Percentiles rank a stretch among this genome's conserved stretches.
These are phyloP conservation scores for Zygothrica quintamaculata DNA, from an alignment of 2,888 invertebrate species.

Conservation along the genomic window DNA sequence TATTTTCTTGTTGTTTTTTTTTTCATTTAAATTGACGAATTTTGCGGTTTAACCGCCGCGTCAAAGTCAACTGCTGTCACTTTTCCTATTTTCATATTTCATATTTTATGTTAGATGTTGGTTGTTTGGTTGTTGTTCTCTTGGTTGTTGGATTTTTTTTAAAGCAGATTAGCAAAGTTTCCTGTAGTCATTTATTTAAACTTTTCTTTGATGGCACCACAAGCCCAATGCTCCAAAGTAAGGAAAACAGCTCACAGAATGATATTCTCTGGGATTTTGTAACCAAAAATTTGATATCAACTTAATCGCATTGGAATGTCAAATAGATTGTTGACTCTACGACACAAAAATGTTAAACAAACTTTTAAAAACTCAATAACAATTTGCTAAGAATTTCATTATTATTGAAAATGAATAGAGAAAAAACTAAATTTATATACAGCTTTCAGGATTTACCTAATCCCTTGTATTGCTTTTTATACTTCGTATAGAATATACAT, in stretches of 20 bases:
- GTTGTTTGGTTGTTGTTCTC: too few species aligned
- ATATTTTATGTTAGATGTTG: conserved; percentile 22
- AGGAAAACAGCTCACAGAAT: conserved; percentile 17
- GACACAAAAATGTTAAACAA: conserved; percentile 10
- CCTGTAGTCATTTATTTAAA: conserved; percentile 70
- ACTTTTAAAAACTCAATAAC: not conserved
- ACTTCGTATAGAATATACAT: too few species aligned
- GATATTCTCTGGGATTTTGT: conserved; percentile 2
- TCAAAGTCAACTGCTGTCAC: conserved; percentile 72
- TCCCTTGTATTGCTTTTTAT: too few species aligned
- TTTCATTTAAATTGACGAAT: conserved; percentile 72
- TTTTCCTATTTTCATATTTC: conserved; percentile 42
- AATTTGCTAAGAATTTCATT: not conserved
- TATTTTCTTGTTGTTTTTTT: too few species aligned
- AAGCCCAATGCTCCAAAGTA: not conserved
- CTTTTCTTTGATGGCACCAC: conserved; percentile 49
- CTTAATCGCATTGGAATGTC: conserved; percentile 53
- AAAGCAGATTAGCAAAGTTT: conserved; percentile 75
- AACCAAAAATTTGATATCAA: conserved; percentile 37
- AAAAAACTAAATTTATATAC: too few species aligned
- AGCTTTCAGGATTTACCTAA: too few species aligned
- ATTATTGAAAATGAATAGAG: too few species aligned
- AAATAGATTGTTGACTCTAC: conserved; percentile 26
- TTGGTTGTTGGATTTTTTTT: too few species aligned
- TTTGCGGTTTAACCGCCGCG: conserved; percentile 65